Conservation (phyloP, 2,888 invertebrate genomes). For the Melieria omissa region DNA sequence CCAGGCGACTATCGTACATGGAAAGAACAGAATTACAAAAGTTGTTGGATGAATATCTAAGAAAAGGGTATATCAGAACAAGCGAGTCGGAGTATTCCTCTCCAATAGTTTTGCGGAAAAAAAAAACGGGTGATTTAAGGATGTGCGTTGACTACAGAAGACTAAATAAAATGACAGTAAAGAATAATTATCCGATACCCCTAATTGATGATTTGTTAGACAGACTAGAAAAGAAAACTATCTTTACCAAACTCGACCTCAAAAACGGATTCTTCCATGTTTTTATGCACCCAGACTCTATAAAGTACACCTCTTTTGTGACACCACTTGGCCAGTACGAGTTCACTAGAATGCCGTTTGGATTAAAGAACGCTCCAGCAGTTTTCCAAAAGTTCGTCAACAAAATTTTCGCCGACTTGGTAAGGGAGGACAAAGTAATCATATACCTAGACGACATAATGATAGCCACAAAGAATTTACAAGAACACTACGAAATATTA, state of each 20-base stretch:
- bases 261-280: conserved; percentile 36
- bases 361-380: conserved; percentile 27
- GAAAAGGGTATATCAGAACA: background rate
- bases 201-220: conserved; percentile 35
- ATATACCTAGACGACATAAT: conserved; percentile 50
- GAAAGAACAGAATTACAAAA: background rate
- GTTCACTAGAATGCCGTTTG: conserved; percentile 1
- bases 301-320: conserved; percentile 6
- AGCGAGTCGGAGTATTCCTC: background rate
- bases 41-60: conserved; percentile 34
- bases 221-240: conserved; percentile 26
- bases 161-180: conserved; percentile 31
- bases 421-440: conserved; percentile 33
- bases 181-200: conserved; percentile 35
- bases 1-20: background rate
- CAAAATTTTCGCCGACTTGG: conserved; percentile 40
- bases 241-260: conserved; percentile 28
- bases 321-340: background rate
- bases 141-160: conserved; percentile 33
- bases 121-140: conserved; percentile 28
- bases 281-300: conserved; percentile 7
- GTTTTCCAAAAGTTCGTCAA: conserved; percentile 45
- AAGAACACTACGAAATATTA: conserved; percentile 27
- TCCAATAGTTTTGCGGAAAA: no score
- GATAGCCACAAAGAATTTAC: conserved; percentile 40